Base-by-base conservation (phyloP, 64 coral and sea anemone species). In the Hydrozoanthus tunicans region DNA sequence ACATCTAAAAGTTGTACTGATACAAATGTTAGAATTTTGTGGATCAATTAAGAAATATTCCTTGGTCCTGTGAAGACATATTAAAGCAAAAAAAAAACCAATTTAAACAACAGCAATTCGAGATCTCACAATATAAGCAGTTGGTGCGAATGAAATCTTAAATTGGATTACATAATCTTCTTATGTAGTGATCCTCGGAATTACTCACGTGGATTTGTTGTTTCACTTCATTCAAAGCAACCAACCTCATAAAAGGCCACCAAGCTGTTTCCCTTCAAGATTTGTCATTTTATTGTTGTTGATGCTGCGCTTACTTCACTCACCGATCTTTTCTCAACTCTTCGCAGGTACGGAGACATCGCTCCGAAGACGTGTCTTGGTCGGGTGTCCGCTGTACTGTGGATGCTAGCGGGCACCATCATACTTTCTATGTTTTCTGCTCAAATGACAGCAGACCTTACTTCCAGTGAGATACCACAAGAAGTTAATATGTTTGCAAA, bases 381-480 rank as follows among this genome's bases (percentile, higher is more conserved):
- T 15, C 80, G 80, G 6, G 80, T 83, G 1, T 63, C 80, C 5
- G 80, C 80, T 66, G 80, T 83, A 43, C 27, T 83, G 80, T 83
- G 80, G 80, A 83, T 83, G 80, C 43, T 83, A 26, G 32, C 80
- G 10, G 80, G 80, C 12, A 83, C 80, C 32, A 82, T 82, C 0
- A 64, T 82, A 12, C 43, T 82, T 6, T 82, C 80, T 32, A 82
- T 82, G 80, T 82, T 82, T 15, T 82, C 80, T 66, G 80, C 80
- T 82, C 80, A 82, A 82, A 82, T 82, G 80, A 82, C 80, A 6
- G 80, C 80, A 82, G 62, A 66, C 13, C 62, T 82, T 26, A 82
- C 80, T 0, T 82, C 80, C 4, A 65, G 24, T 62, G 80, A 82
- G 26, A 82, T 82, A 82, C 57, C 57, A 13, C 80, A 82, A 51